Evolutionary conservation across 2,797 vertebrate genomes (phyloP).

Genomic region (Microhierax caerulescens): DNA sequence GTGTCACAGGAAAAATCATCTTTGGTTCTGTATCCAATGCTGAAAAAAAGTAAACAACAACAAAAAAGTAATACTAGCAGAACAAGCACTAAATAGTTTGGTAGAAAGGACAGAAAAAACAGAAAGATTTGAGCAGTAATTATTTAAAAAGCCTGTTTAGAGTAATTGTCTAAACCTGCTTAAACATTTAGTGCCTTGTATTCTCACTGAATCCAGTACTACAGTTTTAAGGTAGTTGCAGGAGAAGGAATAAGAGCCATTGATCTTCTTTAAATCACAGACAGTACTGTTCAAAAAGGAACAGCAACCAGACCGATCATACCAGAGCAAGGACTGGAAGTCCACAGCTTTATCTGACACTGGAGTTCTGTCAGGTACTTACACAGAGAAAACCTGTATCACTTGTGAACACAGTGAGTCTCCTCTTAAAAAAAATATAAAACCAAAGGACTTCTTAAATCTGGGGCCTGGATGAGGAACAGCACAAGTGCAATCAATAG

Average conservation of each 20-base stretch:
- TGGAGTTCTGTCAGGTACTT: not conserved
- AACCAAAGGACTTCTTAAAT: not conserved
- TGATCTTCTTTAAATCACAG: not conserved
- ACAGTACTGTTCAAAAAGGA: not conserved
- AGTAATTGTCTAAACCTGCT: not conserved
- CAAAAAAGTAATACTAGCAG: not conserved
- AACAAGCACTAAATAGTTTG: not conserved
- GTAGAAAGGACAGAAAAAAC: not conserved
- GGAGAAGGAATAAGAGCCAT: not conserved
- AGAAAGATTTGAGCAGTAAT: not conserved
- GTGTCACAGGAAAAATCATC: not conserved
- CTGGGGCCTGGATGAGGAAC: not conserved
- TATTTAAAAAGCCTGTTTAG: not conserved
- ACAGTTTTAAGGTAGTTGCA: not conserved
- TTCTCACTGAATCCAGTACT: not conserved
- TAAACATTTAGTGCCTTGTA: not conserved
- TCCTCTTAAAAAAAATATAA: not conserved
- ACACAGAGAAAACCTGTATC: not conserved
- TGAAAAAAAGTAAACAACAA: not conserved
- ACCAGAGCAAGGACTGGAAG: not conserved
- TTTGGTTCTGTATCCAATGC: not conserved
- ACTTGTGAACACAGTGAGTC: not conserved
- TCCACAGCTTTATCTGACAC: not conserved
- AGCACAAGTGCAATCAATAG: not conserved
- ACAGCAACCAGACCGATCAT: not conserved